These are phyloP conservation scores for Corvus moneduloides DNA, from an alignment of 2,113 vertebrate genomes.

Conservation along the genomic window DNA sequence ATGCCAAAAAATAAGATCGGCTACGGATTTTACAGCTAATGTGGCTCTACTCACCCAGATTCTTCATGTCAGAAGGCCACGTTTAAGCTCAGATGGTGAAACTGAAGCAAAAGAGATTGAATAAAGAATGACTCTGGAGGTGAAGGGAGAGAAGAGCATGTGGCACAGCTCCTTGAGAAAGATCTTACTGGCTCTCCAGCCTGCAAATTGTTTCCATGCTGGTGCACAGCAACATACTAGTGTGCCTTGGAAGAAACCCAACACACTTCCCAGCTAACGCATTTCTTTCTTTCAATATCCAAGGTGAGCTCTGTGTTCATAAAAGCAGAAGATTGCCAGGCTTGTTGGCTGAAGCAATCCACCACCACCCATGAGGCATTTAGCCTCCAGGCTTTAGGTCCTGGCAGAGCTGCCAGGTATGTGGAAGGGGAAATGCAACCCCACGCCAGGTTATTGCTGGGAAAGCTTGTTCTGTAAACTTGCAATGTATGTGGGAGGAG, in stretches of 20 bases:
- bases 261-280: neutral
- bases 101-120: neutral
- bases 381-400: neutral
- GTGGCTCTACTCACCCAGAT: constrained; percentile 23
- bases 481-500: neutral
- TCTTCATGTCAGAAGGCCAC: constrained; percentile 26
- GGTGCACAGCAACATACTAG: neutral
- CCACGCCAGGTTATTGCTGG: rapidly evolving
- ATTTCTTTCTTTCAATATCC: constrained; percentile 11
- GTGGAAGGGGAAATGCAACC: neutral
- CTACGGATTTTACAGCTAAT: constrained; percentile 40
- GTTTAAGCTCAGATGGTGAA: neutral
- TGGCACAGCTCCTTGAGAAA: neutral
- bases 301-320: constrained; percentile 8
- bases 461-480: neutral
- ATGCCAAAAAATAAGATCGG: constrained; percentile 49
- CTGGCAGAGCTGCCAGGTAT: neutral
- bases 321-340: neutral
- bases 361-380: neutral
- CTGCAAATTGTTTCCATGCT: constrained; percentile 24
- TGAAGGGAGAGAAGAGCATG: neutral
- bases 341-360: neutral
- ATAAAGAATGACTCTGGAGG: neutral
- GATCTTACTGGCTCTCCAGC: neutral
- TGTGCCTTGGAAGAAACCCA: constrained; percentile 26